phyloP scores from a whole-genome alignment of 37 sponge, comb jelly and placozoan genomes.

The Bolinopsis microptera region DNA sequence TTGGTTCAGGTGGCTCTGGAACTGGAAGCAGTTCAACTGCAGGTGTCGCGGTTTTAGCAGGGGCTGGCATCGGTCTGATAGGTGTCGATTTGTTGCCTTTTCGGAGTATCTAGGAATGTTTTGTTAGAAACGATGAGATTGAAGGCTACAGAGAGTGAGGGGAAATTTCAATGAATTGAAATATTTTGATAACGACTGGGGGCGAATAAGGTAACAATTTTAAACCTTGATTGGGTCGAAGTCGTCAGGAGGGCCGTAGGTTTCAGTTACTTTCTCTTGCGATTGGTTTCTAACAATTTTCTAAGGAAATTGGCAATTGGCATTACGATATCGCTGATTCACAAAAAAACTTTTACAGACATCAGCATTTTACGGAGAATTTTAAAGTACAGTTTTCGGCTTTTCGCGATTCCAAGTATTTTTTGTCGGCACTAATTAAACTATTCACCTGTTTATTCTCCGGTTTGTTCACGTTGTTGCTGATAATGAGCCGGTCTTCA shows the following conservation, averaged over 20 bases:
- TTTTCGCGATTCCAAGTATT: no score
- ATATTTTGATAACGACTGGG: no score
- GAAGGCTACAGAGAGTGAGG: no score
- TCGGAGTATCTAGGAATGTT: neutral
- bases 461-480: neutral
- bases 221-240: constrained; percentile 65
- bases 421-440: no score
- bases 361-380: no score
- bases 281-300: neutral
- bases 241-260: constrained; percentile 47
- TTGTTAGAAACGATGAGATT: no score
- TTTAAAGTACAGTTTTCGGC: no score
- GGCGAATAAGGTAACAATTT: no score
- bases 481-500: neutral
- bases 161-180: no score
- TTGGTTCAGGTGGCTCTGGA: neutral
- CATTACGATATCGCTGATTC: no score
- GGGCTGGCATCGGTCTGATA: neutral
- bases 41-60: neutral
- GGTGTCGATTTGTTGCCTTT: neutral
- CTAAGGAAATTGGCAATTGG: no score
- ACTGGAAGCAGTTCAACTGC: neutral
- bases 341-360: no score
- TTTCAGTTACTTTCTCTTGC: neutral
- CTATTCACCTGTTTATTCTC: constrained; percentile 1